phyloP scores from a whole-genome alignment of 2,113 vertebrate species.

The Patagioenas fasciata region DNA sequence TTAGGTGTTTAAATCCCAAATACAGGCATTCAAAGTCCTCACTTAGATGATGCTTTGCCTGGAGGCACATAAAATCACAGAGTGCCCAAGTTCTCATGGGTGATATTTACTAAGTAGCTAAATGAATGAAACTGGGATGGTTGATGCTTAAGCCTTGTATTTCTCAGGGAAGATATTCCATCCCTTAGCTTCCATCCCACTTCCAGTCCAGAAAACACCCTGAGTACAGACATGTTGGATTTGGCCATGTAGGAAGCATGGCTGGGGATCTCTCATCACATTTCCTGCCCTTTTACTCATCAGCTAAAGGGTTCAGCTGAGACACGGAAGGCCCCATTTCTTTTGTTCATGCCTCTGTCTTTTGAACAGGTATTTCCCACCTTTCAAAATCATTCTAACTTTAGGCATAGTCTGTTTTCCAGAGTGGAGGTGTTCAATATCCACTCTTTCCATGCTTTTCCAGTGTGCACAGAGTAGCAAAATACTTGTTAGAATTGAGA shows the following conservation, averaged over 20 bases:
- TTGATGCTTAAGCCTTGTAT: not conserved
- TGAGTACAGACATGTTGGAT: not conserved
- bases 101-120: not conserved
- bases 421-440: not conserved
- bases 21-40: not conserved
- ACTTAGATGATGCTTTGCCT: not conserved
- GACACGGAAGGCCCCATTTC: not conserved
- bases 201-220: not conserved
- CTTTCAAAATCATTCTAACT: not conserved
- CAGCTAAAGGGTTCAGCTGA: not conserved
- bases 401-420: not conserved
- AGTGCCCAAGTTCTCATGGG: not conserved
- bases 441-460: not conserved
- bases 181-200: not conserved
- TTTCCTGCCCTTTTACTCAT: not conserved
- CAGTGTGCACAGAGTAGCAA: not conserved
- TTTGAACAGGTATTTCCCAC: not conserved
- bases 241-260: not conserved
- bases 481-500: not conserved
- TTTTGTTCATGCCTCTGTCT: not conserved
- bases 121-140: not conserved
- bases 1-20: not conserved
- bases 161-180: not conserved
- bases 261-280: not conserved
- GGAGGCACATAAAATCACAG: not conserved